Percentiles rank a stretch among this genome's conserved stretches.
Evolutionary conservation across 1,140 invertebrate genomes (phyloP).

Genomic region (Andrena cerasifolii): DNA sequence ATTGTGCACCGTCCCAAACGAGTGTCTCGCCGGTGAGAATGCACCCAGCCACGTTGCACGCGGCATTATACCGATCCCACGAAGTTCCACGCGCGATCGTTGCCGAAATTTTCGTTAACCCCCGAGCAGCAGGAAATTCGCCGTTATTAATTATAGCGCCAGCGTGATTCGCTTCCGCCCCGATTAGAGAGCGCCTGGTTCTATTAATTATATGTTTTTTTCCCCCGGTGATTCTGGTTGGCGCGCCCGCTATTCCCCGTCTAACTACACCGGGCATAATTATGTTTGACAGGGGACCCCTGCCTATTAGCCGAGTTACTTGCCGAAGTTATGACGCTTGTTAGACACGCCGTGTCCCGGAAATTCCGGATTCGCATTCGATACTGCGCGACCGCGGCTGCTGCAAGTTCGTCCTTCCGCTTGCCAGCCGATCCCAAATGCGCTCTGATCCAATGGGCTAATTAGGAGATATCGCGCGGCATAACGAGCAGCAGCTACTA

Average conservation of each 20-base stretch:
- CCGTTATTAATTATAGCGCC: constrained; percentile 13
- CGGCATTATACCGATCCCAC: no score
- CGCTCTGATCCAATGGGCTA: constrained; percentile 43
- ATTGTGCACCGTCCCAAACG: background rate
- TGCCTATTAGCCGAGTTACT: background rate
- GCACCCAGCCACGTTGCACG: background rate
- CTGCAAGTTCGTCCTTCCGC: background rate
- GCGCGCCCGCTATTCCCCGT: background rate
- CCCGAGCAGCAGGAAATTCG: background rate
- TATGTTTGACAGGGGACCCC: background rate
- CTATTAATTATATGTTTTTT: constrained; percentile 7
- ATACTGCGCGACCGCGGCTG: background rate
- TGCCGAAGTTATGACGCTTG: constrained; percentile 54
- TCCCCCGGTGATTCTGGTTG: no score
- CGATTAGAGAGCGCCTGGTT: background rate
- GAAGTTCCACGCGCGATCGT: background rate
- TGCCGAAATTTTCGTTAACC: background rate
- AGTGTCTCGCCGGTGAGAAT: background rate
- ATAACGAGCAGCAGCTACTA: constrained; percentile 30
- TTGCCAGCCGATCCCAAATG: constrained; percentile 1
- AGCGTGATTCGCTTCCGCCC: constrained; percentile 9
- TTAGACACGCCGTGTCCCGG: constrained; percentile 40
- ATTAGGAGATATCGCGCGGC: constrained; percentile 60
- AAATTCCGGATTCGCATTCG: constrained; percentile 54
- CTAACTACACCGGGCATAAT: constrained; percentile 10